Evolutionary conservation across 2,797 vertebrate genomes (phyloP).

Genomic region (Arremon aurantiirostris): DNA sequence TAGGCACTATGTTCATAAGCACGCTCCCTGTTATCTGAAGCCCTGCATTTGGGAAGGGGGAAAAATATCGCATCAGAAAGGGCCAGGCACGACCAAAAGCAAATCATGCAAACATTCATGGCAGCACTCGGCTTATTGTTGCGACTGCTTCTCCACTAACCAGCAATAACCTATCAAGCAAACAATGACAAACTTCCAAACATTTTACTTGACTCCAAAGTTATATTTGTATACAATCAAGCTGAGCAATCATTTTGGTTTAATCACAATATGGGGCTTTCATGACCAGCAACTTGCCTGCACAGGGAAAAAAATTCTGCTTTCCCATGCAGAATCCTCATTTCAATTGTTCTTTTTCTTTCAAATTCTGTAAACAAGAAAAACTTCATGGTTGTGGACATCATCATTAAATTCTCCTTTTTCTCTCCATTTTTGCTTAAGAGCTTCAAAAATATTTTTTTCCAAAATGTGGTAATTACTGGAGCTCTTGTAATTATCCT

Average conservation of each 20-base stretch:
- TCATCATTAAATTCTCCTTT: not conserved
- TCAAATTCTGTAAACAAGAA: not conserved
- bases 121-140: conserved; percentile 43
- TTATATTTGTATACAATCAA: not conserved
- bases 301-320: not conserved
- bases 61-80: conserved; percentile 74
- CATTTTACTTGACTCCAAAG: conserved; percentile 32
- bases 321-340: not conserved
- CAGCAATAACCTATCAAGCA: conserved; percentile 63
- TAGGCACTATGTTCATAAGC: conserved; percentile 98
- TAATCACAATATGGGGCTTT: conserved; percentile 59
- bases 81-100: conserved; percentile 65
- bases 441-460: not conserved
- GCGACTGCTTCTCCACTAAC: conserved; percentile 49
- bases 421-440: not conserved
- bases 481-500: conserved; percentile 23
- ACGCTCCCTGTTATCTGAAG: conserved; percentile 95
- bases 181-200: conserved; percentile 58
- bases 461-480: not conserved
- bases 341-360: not conserved
- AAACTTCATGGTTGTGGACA: not conserved
- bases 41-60: conserved; percentile 84
- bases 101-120: conserved; percentile 76
- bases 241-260: conserved; percentile 40
- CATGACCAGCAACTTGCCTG: conserved; percentile 49